phyloP scores from a whole-genome alignment of 2,888 invertebrate genomes.

The Camponotus fellah region DNA sequence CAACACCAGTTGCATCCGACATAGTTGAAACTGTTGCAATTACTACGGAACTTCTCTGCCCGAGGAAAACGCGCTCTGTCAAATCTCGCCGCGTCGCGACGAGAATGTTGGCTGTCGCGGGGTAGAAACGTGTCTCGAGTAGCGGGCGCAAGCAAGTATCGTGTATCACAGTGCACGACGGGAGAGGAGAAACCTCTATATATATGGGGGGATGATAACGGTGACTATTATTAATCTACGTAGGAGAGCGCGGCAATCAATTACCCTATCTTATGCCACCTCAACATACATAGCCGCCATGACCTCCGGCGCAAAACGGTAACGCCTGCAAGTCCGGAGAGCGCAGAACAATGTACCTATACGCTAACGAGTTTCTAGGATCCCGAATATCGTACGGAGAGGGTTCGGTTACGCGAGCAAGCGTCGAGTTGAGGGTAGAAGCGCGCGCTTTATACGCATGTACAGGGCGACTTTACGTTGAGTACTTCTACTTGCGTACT shows the following conservation, averaged over 20 bases:
- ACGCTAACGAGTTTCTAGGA: constrained; percentile 74
- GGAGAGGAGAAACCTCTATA: constrained; percentile 64
- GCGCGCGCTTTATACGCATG: constrained; percentile 14
- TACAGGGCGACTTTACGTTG: not conserved
- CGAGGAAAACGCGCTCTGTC: constrained; percentile 66
- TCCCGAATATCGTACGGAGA: constrained; percentile 58
- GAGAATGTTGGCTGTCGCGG: constrained; percentile 60
- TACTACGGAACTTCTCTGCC: constrained; percentile 62
- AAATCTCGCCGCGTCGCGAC: constrained; percentile 58
- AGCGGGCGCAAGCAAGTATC: constrained; percentile 73
- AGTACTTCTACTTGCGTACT: constrained; percentile 23
- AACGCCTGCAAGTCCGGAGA: constrained; percentile 66
- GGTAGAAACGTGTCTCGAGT: constrained; percentile 71
- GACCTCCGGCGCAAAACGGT: constrained; percentile 68
- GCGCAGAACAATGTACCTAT: constrained; percentile 75
- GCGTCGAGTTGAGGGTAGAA: not conserved
- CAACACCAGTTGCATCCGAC: constrained; percentile 71
- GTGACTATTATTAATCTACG: constrained; percentile 79
- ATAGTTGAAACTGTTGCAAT: constrained; percentile 55
- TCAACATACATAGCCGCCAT: constrained; percentile 59
- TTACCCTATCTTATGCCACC: constrained; percentile 78
- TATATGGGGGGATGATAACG: constrained; percentile 69
- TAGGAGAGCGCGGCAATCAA: constrained; percentile 77
- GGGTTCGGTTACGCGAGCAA: constrained; percentile 58
- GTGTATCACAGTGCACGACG: constrained; percentile 70